phyloP scores from a whole-genome alignment of 2,888 invertebrate species.

The Euplagia quadripunctaria region DNA sequence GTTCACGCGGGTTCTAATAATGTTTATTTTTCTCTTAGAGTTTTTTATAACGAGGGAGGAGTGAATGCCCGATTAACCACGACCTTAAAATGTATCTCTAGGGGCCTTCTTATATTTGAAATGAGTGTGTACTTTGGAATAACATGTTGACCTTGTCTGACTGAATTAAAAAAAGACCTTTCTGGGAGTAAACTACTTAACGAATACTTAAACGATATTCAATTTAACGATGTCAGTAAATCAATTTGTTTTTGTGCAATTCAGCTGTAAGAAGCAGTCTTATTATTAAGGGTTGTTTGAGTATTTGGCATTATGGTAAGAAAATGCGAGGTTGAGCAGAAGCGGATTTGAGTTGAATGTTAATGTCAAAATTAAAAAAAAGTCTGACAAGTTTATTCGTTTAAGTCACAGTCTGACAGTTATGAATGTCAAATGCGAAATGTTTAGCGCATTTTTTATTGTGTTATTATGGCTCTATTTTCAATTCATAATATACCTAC shows the following conservation, averaged over 20 bases:
- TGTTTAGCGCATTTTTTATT: too few relatives aligned
- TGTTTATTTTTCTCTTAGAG: slow-evolving; percentile 26
- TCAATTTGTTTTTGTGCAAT: not conserved
- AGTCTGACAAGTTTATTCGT: too few relatives aligned
- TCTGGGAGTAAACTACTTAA: not conserved
- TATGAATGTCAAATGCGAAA: too few relatives aligned
- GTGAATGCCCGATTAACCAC: slow-evolving; percentile 13
- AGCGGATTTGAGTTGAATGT: too few relatives aligned
- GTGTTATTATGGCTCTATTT: too few relatives aligned
- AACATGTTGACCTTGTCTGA: not conserved
- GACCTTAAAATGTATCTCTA: slow-evolving; percentile 13
- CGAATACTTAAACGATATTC: not conserved
- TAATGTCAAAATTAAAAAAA: too few relatives aligned
- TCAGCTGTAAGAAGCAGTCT: too few relatives aligned
- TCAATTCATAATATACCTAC: too few relatives aligned
- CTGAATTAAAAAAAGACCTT: not conserved
- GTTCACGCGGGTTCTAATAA: slow-evolving; percentile 20
- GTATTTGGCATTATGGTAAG: too few relatives aligned
- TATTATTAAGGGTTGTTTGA: too few relatives aligned
- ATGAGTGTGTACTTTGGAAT: not conserved
- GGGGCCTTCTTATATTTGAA: not conserved
- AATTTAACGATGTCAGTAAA: not conserved
- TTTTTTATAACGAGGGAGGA: slow-evolving; percentile 18
- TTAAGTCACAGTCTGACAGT: too few relatives aligned
- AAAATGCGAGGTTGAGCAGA: too few relatives aligned